Conservation (phyloP, 2,888 invertebrate species). For the Dexiosoma caninum region DNA sequence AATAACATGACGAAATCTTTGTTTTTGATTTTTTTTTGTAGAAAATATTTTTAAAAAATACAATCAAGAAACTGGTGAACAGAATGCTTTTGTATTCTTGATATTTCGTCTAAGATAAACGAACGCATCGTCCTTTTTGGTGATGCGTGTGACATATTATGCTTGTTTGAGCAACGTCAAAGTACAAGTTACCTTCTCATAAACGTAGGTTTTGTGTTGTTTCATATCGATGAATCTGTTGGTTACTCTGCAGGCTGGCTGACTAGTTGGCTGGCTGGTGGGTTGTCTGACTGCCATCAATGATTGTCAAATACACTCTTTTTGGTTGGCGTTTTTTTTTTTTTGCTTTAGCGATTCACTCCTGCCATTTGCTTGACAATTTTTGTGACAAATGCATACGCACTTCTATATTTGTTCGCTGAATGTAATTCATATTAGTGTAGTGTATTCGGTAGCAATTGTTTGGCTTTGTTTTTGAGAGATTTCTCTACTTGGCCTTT, state of each 20-base stretch:
- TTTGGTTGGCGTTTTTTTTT: constrained; percentile 6
- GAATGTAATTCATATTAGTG: constrained; percentile 34
- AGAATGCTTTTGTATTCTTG: constrained; percentile 35
- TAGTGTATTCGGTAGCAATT: constrained; percentile 22
- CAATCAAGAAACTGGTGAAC: not conserved
- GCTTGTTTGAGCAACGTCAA: constrained; percentile 31
- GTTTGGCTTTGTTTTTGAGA: not conserved
- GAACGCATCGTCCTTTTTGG: constrained; percentile 27
- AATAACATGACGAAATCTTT: constrained; percentile 24
- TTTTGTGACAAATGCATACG: constrained; percentile 63
- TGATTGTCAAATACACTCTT: constrained; percentile 46
- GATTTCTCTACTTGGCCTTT: constrained; percentile 21
- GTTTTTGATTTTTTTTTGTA: no score
- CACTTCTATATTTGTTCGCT: constrained; percentile 46
- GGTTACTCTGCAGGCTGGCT: not conserved
- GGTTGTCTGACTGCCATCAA: not conserved
- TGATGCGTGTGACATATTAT: constrained; percentile 34
- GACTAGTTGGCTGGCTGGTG: not conserved
- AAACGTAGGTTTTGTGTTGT: constrained; percentile 27
- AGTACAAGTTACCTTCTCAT: constrained; percentile 18
- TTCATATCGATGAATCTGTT: constrained; percentile 34
- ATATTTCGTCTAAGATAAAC: constrained; percentile 55
- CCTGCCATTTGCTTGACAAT: constrained; percentile 46
- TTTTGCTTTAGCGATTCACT: no score
- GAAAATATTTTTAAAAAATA: constrained; percentile 18